Conservation (phyloP, 1,140 invertebrate genomes). For the Bombus picipes region DNA sequence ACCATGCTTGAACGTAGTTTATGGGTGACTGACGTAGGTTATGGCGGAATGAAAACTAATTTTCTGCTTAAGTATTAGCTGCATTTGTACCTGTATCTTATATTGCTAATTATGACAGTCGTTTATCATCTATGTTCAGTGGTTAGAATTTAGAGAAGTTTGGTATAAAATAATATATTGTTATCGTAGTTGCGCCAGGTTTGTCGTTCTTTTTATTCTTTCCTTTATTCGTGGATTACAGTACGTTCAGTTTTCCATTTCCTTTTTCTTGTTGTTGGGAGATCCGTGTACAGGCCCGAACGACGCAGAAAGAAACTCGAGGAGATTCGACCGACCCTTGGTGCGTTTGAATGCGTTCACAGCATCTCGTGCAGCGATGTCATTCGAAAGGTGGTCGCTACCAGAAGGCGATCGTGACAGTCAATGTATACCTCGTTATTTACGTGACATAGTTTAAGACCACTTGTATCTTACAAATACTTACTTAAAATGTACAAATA, state of each 20-base stretch:
- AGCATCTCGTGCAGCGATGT: constrained; percentile 36
- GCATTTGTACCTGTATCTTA: too few relatives aligned
- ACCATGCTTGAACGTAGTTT: too few relatives aligned
- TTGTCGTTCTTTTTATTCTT: too few relatives aligned
- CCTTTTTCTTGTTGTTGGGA: constrained; percentile 7
- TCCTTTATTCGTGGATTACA: too few relatives aligned
- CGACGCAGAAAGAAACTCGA: background rate
- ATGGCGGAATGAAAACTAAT: too few relatives aligned
- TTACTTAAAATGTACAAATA: too few relatives aligned
- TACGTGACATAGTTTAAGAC: constrained; percentile 56
- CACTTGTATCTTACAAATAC: background rate
- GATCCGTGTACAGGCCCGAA: too few relatives aligned
- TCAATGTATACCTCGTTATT: constrained; percentile 40
- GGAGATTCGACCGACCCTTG: background rate
- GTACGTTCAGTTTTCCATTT: background rate
- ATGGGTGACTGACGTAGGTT: too few relatives aligned
- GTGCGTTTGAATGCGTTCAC: constrained; percentile 23
- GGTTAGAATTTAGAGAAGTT: background rate
- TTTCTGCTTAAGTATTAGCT: too few relatives aligned
- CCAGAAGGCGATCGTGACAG: constrained; percentile 47
- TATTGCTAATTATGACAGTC: too few relatives aligned
- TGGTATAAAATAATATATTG: background rate
- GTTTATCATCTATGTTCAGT: background rate
- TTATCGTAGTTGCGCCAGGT: too few relatives aligned
- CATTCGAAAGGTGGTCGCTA: constrained; percentile 6